Percentiles rank a stretch among this genome's conserved stretches.
Evolutionary conservation across 2,113 vertebrate species (phyloP).

Genomic region (Sula dactylatra): DNA sequence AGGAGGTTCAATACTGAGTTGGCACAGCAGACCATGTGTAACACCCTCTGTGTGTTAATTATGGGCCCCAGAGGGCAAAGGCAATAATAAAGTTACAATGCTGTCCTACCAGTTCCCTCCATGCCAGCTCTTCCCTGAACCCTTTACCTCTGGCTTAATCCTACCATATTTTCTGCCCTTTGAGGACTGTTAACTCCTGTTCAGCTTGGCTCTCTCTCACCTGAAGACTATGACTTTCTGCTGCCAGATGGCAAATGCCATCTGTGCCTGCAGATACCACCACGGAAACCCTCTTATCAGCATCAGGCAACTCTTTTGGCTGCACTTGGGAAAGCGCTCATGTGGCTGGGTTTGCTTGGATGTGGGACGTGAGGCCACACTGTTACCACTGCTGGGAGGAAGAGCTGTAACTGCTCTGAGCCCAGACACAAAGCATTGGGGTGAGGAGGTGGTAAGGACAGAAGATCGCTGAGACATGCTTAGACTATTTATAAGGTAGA

Average conservation of each 20-base stretch:
- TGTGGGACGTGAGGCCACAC: background rate
- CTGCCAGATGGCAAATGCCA: background rate
- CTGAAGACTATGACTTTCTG: background rate
- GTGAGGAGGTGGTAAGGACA: background rate
- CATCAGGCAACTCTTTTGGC: background rate
- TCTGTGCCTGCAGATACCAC: background rate
- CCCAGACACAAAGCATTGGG: background rate
- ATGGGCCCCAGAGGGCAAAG: background rate
- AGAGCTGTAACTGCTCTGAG: background rate
- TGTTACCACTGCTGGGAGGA: background rate
- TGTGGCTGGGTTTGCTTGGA: background rate
- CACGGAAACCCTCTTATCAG: background rate
- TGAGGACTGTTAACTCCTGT: background rate
- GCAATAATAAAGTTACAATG: background rate
- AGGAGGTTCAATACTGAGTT: accelerated
- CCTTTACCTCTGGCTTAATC: background rate
- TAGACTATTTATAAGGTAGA: background rate
- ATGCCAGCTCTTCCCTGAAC: background rate
- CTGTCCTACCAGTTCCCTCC: background rate
- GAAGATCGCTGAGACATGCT: background rate
- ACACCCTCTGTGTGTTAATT: background rate
- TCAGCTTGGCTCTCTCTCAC: background rate
- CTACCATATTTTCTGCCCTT: background rate
- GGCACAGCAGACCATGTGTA: background rate
- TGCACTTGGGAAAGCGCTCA: background rate